Base-by-base conservation (phyloP, 1,140 invertebrate genomes). In the Cydia pomonella region DNA sequence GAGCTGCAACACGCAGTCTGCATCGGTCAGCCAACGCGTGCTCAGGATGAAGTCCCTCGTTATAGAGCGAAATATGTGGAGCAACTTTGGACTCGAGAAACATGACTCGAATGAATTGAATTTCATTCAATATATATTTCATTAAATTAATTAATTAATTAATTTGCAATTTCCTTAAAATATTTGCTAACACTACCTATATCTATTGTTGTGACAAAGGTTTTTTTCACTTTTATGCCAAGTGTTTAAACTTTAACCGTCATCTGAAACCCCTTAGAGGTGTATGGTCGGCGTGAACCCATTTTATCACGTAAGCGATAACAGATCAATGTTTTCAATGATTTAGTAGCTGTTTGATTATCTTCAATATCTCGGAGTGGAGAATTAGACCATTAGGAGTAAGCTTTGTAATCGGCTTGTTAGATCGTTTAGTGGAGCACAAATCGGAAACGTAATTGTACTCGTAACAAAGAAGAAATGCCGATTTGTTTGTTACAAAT, bases 301-400 rank as follows among this genome's bases (percentile, higher is more conserved):
- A 33, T 29, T n/a, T n/a, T 12, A 29, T 69, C 27, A 69, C 27
- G 64, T 69, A 69, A 69, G n/a, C 64, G 64, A 69, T 69, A 69
- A 66, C 63, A 69, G 64, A 69, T 69, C 64, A 41, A 69, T 69
- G 64, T 69, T 69, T 69, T 41, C 29, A 33, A 69, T 21, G 64
- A 69, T 69, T 69, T 69, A 69, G 64, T 69, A 33, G 64, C 29
- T 21, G 64, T 69, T 69, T 69, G 64, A 69, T 69, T 69, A 69
- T 69, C 64, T 69, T 69, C 18, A 69, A 69, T 38, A 69, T 69
- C 64, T 69, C 64, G n/a, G 9, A 69, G 64, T 21, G 64, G 27
- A 66, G 63, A 38, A 41, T 69, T 69, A 69, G 64, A 6, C 64
- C 64, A 69, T 69, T 69, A 69, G 29, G 16, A 69, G 64, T 38